A percentile compares a stretch with the other conserved stretches of the same genome.
Evolutionary conservation across 2,888 invertebrate species (phyloP).

Genomic region (Coremacera marginata): DNA sequence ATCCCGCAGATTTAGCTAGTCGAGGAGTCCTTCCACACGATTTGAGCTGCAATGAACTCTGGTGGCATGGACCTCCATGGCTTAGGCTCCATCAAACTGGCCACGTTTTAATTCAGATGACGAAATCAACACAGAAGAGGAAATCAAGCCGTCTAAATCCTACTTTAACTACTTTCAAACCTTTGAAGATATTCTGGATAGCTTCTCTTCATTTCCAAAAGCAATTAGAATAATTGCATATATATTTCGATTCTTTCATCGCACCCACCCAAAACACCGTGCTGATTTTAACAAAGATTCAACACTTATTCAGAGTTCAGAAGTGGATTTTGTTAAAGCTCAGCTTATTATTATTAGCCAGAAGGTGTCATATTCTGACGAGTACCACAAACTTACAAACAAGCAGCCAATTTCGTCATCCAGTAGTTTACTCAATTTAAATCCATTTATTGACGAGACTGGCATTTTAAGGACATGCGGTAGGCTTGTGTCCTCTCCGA

Average conservation of each 20-base stretch:
- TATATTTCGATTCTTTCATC: not conserved
- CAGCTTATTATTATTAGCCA: not conserved
- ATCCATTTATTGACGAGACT: not conserved
- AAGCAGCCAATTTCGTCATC: conserved; percentile 2
- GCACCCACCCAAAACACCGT: not conserved
- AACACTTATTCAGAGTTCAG: not conserved
- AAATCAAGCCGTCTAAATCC: no score
- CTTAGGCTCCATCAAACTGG: no score
- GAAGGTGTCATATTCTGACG: not conserved
- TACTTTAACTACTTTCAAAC: no score
- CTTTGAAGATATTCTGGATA: not conserved
- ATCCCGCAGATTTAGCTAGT: no score
- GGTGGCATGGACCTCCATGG: no score
- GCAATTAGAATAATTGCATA: no score
- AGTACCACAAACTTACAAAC: not conserved
- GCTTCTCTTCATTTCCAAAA: no score
- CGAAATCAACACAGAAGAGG: no score
- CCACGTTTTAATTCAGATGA: no score
- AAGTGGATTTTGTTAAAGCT: not conserved
- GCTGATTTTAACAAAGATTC: not conserved
- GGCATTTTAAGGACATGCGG: conserved; percentile 1
- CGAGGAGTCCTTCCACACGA: no score
- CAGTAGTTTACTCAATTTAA: not conserved
- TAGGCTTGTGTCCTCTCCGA: not conserved
- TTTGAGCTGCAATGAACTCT: no score